Conservation (phyloP, 2,888 invertebrate species). For the Lingula anatina region DNA sequence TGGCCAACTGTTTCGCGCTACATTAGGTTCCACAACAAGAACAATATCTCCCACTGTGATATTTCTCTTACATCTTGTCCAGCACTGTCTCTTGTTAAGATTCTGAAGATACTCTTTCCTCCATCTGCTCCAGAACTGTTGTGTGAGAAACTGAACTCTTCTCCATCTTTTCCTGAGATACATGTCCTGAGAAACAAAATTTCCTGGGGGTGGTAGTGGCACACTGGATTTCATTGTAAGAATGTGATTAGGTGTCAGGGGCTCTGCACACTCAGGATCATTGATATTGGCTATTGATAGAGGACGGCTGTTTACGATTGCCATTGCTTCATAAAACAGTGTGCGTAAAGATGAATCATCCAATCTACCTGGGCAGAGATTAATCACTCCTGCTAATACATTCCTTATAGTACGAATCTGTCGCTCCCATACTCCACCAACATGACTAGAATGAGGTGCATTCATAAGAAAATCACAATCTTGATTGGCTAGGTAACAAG, state of each 20-base stretch:
- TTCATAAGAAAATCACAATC: constrained; percentile 6
- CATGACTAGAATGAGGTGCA: constrained; percentile 8
- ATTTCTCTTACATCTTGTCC: constrained; percentile 8
- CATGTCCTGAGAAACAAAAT: constrained; percentile 12
- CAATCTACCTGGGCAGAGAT: constrained; percentile 1
- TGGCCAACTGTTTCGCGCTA: constrained; percentile 12
- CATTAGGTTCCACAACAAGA: constrained; percentile 13
- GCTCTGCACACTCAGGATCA: constrained; percentile 9
- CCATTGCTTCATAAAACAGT: constrained; percentile 7
- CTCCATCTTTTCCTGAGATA: constrained; percentile 16
- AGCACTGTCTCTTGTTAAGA: constrained; percentile 12
- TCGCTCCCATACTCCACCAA: constrained; percentile 13
- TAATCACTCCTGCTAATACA: constrained; percentile 5
- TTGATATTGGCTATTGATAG: constrained; percentile 4
- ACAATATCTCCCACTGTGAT: constrained; percentile 16
- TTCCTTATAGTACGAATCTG: constrained; percentile 9
- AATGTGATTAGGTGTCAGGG: constrained; percentile 11
- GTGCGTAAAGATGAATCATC: constrained; percentile 11
- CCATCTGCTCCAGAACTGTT: constrained; percentile 21
- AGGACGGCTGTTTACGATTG: constrained; percentile 10
- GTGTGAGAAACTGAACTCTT: constrained; percentile 14
- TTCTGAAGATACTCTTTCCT: constrained; percentile 13
- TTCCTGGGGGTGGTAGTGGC: constrained; percentile 14
- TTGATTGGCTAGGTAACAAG: no score
- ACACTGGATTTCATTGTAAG: constrained; percentile 6